A percentile compares a stretch with the other conserved stretches of the same genome.
phyloP scores from a whole-genome alignment of 2,888 invertebrate species.

The Acleris cristana region DNA sequence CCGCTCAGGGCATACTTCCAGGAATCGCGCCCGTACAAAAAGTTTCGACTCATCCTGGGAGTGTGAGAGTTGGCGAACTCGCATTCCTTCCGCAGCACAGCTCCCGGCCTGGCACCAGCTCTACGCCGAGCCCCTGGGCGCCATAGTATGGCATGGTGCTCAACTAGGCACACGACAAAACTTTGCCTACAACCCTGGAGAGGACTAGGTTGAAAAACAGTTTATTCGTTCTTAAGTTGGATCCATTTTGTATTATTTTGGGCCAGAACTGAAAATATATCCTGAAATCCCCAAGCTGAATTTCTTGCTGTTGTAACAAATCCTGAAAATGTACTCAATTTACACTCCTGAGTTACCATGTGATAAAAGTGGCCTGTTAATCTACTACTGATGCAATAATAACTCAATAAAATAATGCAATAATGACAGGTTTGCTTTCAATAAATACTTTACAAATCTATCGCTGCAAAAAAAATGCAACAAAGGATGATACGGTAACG shows the following conservation, averaged over 20 bases:
- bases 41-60: slow-evolving; percentile 79
- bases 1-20: slow-evolving; percentile 74
- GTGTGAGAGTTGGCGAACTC: slow-evolving; percentile 74
- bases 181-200: not conserved
- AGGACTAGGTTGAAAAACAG: not conserved
- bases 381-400: slow-evolving; percentile 8
- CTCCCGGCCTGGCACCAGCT: slow-evolving; percentile 22
- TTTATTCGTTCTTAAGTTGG: too few species aligned
- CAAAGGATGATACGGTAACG: slow-evolving; percentile 50
- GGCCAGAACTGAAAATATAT: not conserved
- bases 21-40: slow-evolving; percentile 79
- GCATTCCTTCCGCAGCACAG: slow-evolving; percentile 61
- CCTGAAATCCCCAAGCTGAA: not conserved
- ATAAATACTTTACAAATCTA: slow-evolving; percentile 37
- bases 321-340: not conserved
- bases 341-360: slow-evolving; percentile 1
- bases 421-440: slow-evolving; percentile 18
- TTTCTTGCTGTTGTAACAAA: not conserved
- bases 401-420: slow-evolving; percentile 16
- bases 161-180: too few species aligned
- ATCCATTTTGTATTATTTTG: too few species aligned
- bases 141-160: too few species aligned
- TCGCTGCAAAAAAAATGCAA: slow-evolving; percentile 57
- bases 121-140: not conserved
- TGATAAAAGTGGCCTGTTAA: not conserved